Evolutionary conservation across 2,888 invertebrate species (phyloP), one percentile per base, ranked within the genome.

Genomic region (Xanthostigma xanthostigma): DNA sequence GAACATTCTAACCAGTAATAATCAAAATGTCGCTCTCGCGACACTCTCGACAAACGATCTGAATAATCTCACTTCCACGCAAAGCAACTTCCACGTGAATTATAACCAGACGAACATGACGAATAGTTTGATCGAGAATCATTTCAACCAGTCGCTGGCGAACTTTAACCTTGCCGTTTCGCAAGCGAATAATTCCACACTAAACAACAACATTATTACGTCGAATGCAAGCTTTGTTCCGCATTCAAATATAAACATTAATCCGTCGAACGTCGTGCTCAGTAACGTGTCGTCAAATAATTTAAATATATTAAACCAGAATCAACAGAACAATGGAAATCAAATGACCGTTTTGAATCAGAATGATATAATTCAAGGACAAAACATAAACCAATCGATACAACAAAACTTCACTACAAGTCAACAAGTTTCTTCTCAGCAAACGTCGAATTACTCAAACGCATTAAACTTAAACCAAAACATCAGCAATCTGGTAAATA

Each of bases 231-330:
- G 27, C 6, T 27, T 27, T 27, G 27, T 27, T 6, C 27, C 27
- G 6, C 27, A 27, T 27, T 27, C 27, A 27, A 27, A 27, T 27
- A 27, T 27, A 27, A 27, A 27, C 27, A 27, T 27, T 27, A 27
- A 27, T 27, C 27, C 27, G 6, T 27, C 27, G 27, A 27, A 6
- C 6, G 27, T 27, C 6, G 27, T 27, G 27, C 27, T 27, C 6
- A 27, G 27, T 27, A 27, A 27, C 6, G 27, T 27, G 1, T 27
- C 27, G 6, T 27, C 27, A 6, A 39, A 11, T 9, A 39, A 39
- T 39, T 39, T 39, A n/a, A 39, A 39, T 11, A 39, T 39, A 11
- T 39, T 39, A 39, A 39, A 39, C 14, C 40, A 39, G 56, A 57
- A 37, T 27, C 27, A 27, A 27, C 27, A 27, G 6, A 27, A 27